These are phyloP conservation scores for Thumatha senex DNA, from an alignment of 2,888 invertebrate species.

Conservation along the genomic window DNA sequence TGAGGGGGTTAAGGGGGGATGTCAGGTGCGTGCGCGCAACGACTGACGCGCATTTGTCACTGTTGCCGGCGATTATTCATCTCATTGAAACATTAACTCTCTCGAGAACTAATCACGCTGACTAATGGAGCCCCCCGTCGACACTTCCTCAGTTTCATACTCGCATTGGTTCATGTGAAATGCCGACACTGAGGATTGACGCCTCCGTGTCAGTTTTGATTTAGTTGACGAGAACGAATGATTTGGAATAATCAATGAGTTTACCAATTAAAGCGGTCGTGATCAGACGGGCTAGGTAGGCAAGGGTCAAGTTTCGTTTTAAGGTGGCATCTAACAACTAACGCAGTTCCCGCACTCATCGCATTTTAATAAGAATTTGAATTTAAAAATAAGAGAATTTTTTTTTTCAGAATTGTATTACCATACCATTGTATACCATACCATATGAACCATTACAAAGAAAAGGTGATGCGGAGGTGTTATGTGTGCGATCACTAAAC, in stretches of 20 bases:
- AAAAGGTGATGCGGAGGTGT: too few relatives aligned
- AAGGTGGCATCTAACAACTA: not conserved
- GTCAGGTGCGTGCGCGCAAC: slow-evolving; percentile 77
- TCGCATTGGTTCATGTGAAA: slow-evolving; percentile 52
- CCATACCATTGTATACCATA: too few relatives aligned
- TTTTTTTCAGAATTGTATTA: too few relatives aligned
- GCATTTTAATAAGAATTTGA: not conserved
- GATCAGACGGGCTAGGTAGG: slow-evolving; percentile 21
- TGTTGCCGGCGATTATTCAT: slow-evolving; percentile 81
- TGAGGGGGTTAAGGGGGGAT: slow-evolving; percentile 65
- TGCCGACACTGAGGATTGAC: slow-evolving; percentile 49
- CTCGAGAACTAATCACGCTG: slow-evolving; percentile 79
- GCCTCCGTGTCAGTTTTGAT: slow-evolving; percentile 55
- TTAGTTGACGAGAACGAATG: slow-evolving; percentile 63
- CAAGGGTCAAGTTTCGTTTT: slow-evolving; percentile 1
- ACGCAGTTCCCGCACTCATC: not conserved
- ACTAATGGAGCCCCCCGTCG: slow-evolving; percentile 83
- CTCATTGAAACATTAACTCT: slow-evolving; percentile 82
- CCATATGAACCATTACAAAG: too few relatives aligned
- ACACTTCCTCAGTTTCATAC: slow-evolving; percentile 79
- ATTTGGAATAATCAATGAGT: slow-evolving; percentile 52
- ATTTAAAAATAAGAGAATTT: too few relatives aligned
- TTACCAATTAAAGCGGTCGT: slow-evolving; percentile 42
- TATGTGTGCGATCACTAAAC: too few relatives aligned
- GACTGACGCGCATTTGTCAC: slow-evolving; percentile 77